A percentile compares a stretch with the other conserved stretches of the same genome.
These are phyloP conservation scores for Mugil cephalus DNA, from an alignment of 2,113 vertebrate species.

Conservation along the genomic window DNA sequence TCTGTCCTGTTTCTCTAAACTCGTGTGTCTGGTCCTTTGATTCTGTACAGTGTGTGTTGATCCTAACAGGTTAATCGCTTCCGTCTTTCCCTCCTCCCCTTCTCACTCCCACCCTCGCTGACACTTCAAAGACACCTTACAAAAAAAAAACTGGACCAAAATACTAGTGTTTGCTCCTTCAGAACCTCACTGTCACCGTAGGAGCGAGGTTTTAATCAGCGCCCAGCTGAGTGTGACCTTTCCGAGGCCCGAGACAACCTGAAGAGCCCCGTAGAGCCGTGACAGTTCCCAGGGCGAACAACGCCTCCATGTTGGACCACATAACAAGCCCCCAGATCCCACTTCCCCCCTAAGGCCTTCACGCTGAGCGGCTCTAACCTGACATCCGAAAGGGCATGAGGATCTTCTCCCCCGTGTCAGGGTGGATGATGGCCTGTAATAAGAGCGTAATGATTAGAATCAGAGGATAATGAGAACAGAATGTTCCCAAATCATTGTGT, in stretches of 20 bases:
- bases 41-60: not conserved
- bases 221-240: slow-evolving; percentile 84
- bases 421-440: slow-evolving; percentile 93
- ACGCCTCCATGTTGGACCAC: slow-evolving; percentile 59
- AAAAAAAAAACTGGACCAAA: slow-evolving; percentile 62
- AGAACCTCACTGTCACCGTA: slow-evolving; percentile 58
- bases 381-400: slow-evolving; percentile 98
- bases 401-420: slow-evolving; percentile 95
- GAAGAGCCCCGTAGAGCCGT: slow-evolving; percentile 63
- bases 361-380: slow-evolving; percentile 81
- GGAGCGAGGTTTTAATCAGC: slow-evolving; percentile 82
- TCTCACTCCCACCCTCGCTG: not conserved
- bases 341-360: slow-evolving; percentile 11
- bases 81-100: slow-evolving; percentile 16
- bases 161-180: slow-evolving; percentile 56
- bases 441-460: slow-evolving; percentile 14
- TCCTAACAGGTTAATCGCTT: not conserved
- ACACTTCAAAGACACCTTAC: slow-evolving; percentile 14
- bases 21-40: not conserved
- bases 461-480: slow-evolving; percentile 35
- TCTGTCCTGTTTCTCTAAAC: no score
- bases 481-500: not conserved
- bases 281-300: slow-evolving; percentile 64
- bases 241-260: slow-evolving; percentile 68
- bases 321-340: slow-evolving; percentile 71